Evolutionary conservation across 2,797 vertebrate species (phyloP).

Genomic region (Chaunax sp.): DNA sequence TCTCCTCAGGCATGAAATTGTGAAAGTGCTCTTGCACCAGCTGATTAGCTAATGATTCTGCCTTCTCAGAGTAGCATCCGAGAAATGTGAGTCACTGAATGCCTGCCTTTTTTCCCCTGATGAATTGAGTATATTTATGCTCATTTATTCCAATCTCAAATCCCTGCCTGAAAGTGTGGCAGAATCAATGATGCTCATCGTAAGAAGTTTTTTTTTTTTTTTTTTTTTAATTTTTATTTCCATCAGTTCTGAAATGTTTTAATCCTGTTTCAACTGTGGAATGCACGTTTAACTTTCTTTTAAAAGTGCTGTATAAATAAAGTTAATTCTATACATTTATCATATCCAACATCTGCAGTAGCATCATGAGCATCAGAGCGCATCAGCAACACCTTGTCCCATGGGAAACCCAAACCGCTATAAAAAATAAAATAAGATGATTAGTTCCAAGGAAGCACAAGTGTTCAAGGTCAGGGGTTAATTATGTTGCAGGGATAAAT

Average conservation of each 20-base stretch:
- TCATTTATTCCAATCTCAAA: no score
- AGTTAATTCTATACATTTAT: no score
- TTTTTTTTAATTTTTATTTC: no score
- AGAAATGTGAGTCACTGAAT: no score
- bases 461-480: conserved; percentile 60
- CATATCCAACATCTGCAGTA: no score
- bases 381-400: conserved; percentile 19
- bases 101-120: background rate
- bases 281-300: no score
- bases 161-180: no score
- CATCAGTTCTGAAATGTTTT: no score
- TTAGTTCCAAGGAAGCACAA: conserved; percentile 41
- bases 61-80: background rate
- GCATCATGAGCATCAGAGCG: conserved; percentile 28
- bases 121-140: conserved; percentile 15
- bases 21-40: conserved; percentile 19
- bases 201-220: no score
- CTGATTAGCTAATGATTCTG: conserved; percentile 42
- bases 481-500: conserved; percentile 61
- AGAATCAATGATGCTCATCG: no score
- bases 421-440: conserved; percentile 26
- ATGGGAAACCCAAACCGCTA: conserved; percentile 14
- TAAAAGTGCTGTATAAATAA: no score
- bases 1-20: conserved; percentile 7
- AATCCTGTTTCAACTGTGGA: no score